A percentile compares a stretch with the other conserved stretches of the same genome.
phyloP scores from a whole-genome alignment of 1,140 invertebrate genomes.

The Monomorium pharaonis region DNA sequence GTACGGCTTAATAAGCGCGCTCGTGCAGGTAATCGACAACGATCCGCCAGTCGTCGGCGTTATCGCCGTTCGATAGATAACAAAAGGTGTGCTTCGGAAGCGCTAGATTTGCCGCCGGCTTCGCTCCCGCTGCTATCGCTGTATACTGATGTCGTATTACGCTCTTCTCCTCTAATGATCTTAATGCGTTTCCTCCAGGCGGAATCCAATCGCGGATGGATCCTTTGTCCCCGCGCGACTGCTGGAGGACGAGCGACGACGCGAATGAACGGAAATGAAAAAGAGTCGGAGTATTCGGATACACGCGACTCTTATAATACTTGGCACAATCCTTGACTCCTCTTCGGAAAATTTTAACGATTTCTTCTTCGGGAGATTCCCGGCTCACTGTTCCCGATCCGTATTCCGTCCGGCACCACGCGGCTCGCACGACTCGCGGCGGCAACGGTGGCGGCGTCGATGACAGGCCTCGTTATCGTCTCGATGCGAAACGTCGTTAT shows the following conservation, averaged over 20 bases:
- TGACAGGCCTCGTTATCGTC: slow-evolving; percentile 48
- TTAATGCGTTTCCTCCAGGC: not conserved
- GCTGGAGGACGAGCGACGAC: not conserved
- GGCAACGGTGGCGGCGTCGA: not conserved
- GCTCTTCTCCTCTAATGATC: slow-evolving; percentile 25
- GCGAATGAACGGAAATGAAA: no score
- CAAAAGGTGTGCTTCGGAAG: slow-evolving; percentile 8
- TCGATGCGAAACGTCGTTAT: slow-evolving; percentile 55
- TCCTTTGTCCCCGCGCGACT: not conserved
- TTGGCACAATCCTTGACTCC: not conserved
- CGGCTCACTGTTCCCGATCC: no score
- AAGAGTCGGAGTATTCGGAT: no score
- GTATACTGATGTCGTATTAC: not conserved
- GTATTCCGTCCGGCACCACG: no score
- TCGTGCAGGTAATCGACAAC: slow-evolving; percentile 48
- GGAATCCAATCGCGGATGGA: not conserved
- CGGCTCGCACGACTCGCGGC: no score
- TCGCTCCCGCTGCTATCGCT: not conserved
- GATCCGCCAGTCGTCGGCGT: slow-evolving; percentile 26
- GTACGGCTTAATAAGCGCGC: slow-evolving; percentile 58
- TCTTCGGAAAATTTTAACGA: not conserved
- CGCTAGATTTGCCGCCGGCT: not conserved
- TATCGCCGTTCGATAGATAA: slow-evolving; percentile 45
- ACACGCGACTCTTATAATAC: not conserved
- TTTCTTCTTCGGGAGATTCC: no score